Percentiles rank a stretch among this genome's conserved stretches.
These are phyloP conservation scores for Centropus bengalensis DNA, from an alignment of 2,113 vertebrate species.

Conservation along the genomic window DNA sequence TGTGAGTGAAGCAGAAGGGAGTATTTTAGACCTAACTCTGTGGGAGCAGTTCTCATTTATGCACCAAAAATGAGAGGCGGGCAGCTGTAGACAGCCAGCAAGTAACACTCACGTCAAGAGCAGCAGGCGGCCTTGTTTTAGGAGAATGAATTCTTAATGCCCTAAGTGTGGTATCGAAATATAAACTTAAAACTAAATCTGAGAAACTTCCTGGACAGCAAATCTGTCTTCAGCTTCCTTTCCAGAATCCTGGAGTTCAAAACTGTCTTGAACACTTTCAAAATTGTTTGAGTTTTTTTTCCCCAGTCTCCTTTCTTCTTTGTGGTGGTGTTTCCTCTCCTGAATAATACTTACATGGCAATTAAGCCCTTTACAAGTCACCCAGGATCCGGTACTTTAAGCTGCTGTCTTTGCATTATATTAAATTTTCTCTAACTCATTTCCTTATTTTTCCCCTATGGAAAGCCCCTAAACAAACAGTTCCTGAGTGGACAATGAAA, in stretches of 20 bases:
- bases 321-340: background rate
- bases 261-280: background rate
- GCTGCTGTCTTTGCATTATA: conserved; percentile 61
- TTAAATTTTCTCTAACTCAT: conserved; percentile 71
- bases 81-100: background rate
- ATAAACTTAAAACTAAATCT: background rate
- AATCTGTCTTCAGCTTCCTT: background rate
- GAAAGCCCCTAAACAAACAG: conserved; percentile 48
- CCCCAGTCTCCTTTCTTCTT: background rate
- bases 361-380: conserved; percentile 64
- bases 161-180: background rate
- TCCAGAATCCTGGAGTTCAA: background rate
- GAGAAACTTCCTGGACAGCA: background rate
- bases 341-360: conserved; percentile 37
- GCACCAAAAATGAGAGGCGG: background rate
- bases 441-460: conserved; percentile 76
- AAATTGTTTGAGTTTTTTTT: background rate
- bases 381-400: conserved; percentile 46
- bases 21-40: background rate
- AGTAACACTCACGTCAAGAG: background rate
- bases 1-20: background rate
- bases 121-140: background rate
- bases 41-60: background rate
- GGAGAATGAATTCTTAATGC: background rate
- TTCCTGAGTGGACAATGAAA: conserved; percentile 47